Percentiles rank a stretch among this genome's conserved stretches.
Conservation (phyloP, 2,888 invertebrate genomes). For the Cephus rjabovi region DNA sequence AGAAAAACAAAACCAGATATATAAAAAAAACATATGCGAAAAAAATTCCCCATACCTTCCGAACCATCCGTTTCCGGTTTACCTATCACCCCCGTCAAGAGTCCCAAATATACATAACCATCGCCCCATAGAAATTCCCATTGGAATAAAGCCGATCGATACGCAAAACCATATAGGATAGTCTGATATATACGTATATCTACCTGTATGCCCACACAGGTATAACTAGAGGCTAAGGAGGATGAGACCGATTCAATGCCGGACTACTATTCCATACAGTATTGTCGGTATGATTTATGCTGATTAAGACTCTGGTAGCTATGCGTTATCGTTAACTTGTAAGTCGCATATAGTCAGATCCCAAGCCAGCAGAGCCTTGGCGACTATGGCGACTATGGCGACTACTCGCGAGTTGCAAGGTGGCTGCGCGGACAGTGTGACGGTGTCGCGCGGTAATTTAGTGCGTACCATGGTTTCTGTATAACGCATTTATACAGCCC, state of each 20-base stretch:
- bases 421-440: slow-evolving; percentile 38
- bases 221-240: not conserved
- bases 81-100: not conserved
- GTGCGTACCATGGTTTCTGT: slow-evolving; percentile 46
- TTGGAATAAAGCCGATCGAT: not conserved
- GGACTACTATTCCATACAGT: slow-evolving; percentile 21
- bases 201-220: not conserved
- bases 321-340: slow-evolving; percentile 61
- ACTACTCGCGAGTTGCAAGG: slow-evolving; percentile 38
- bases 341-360: slow-evolving; percentile 42
- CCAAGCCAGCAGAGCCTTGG: not conserved
- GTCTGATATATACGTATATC: not conserved
- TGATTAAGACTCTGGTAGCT: slow-evolving; percentile 64
- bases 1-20: no score
- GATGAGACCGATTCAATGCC: not conserved
- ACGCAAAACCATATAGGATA: not conserved
- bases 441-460: slow-evolving; percentile 51
- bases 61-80: not conserved
- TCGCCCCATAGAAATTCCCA: not conserved
- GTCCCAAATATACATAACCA: not conserved
- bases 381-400: not conserved
- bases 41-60: not conserved
- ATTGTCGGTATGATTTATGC: slow-evolving; percentile 64
- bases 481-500: slow-evolving; percentile 45
- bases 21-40: not conserved